Conservation (phyloP, 2,888 invertebrate genomes). For the Hofmannophila pseudospretella region DNA sequence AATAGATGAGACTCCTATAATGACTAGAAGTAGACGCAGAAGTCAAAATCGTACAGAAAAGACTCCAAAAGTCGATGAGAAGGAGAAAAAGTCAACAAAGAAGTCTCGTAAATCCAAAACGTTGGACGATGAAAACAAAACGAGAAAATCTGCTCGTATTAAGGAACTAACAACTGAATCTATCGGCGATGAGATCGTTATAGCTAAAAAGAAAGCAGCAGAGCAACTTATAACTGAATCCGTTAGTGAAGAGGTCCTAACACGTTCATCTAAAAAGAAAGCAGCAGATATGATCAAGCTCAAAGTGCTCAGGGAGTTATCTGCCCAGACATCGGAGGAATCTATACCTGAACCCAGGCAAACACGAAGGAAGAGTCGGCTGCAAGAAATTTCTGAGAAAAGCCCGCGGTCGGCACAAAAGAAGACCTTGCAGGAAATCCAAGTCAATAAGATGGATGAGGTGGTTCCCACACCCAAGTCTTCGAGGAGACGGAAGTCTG, state of each 20-base stretch:
- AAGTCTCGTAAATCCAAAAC: not conserved
- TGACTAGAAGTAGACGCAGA: constrained; percentile 6
- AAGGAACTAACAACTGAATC: no score
- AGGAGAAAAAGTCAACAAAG: not conserved
- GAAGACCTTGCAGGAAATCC: constrained; percentile 28
- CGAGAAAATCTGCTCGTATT: no score
- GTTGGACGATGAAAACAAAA: not conserved
- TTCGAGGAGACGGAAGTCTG: constrained; percentile 21
- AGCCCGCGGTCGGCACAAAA: constrained; percentile 25
- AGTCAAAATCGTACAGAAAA: not conserved
- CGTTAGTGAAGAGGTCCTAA: no score
- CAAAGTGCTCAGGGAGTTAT: no score
- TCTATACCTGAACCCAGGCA: no score
- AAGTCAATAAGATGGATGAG: constrained; percentile 21
- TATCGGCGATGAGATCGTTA: not conserved
- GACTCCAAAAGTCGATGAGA: not conserved
- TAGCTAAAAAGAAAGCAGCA: no score
- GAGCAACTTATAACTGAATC: no score
- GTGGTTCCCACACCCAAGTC: constrained; percentile 21
- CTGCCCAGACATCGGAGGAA: no score
- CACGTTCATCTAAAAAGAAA: no score
- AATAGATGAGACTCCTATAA: not conserved
- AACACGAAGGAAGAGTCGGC: no score
- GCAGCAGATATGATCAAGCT: no score
- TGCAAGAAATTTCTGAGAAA: no score